Evolutionary conservation across 2,888 invertebrate genomes (phyloP), one percentile per base, ranked within the genome.

Genomic region (Andrena trimmerana): DNA sequence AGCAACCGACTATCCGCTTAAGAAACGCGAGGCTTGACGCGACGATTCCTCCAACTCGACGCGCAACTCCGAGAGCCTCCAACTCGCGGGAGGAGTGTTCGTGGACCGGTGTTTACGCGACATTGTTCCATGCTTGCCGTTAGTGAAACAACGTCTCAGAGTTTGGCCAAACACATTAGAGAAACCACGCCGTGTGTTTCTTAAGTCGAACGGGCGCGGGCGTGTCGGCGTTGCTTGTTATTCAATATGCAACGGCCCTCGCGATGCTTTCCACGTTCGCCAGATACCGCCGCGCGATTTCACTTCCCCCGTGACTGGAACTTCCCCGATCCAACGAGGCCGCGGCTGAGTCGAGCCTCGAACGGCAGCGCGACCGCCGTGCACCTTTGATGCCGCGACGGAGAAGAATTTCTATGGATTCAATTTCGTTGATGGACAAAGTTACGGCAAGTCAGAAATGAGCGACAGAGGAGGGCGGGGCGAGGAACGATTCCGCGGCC

Each of bases 391-490:
- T 50, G 68, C 13, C 42, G 3, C 42, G 33, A 3, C 54, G 68
- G 2, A 59, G 52, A 67, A 67, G 71, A 63, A 79, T 65, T 42
- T 67, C 62, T 29, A 33, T 62, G 54, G 70, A 72, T 80, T 81
- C 81, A 81, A 73, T 75, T 84, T 66, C 71, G 57, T 77, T 71
- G 81, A 78, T 65, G 84, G 73, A 67, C 75, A 84, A 81, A 84
- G 77, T 84, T 81, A 67, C 71, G 29, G 60, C 73, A 67, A 70
- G 48, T 65, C 70, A 54, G 70, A 70, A 52, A 80, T 69, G 73
- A 74, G 70, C 74, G 81, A 74, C 81, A 52, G 36, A 20, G 62
- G 27, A 24, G 71, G 50, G 20, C 42, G 66, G 10, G 27, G 24
- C n/a, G 8, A 16, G 59, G 54, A 77, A 77, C 71, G 66, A 77